A percentile compares a stretch with the other conserved stretches of the same genome.
phyloP scores from a whole-genome alignment of 53 echinoderm and acorn worm genomes.

The Luidia sarsii region DNA sequence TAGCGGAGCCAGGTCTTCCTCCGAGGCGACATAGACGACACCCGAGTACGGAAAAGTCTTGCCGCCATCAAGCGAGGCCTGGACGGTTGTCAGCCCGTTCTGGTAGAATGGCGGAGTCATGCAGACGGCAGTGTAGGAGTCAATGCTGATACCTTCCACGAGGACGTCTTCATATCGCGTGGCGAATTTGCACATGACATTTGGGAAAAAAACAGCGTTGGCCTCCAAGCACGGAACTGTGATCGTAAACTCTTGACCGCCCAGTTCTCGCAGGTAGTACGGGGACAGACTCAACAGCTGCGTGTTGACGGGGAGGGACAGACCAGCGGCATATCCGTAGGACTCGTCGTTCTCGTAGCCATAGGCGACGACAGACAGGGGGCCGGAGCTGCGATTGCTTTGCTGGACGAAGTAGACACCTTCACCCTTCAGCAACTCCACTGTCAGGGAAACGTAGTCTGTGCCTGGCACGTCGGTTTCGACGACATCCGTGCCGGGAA shows the following conservation, averaged over 20 bases:
- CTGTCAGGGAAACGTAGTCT: constrained; percentile 32
- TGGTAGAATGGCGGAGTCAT: constrained; percentile 53
- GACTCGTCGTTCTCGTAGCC: constrained; percentile 59
- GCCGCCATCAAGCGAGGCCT: constrained; percentile 52
- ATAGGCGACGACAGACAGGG: constrained; percentile 67
- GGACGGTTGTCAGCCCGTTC: constrained; percentile 32
- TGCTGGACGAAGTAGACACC: constrained; percentile 73
- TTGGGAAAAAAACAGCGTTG: neutral
- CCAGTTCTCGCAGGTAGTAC: constrained; percentile 66
- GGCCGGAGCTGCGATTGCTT: constrained; percentile 12
- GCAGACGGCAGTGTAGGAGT: constrained; percentile 48
- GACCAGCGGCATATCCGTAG: constrained; percentile 72
- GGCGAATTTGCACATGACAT: constrained; percentile 44
- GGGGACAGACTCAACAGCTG: constrained; percentile 46
- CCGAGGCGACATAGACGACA: constrained; percentile 53
- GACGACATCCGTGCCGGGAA: neutral
- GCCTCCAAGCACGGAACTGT: constrained; percentile 57
- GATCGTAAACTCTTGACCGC: constrained; percentile 48
- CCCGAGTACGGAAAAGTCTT: constrained; percentile 55
- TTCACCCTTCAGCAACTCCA: constrained; percentile 67
- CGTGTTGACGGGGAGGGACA: constrained; percentile 57
- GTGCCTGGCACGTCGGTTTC: constrained; percentile 33
- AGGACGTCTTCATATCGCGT: constrained; percentile 22
- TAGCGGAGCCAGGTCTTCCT: constrained; percentile 45
- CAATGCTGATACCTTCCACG: constrained; percentile 24